Evolutionary conservation across 2,888 invertebrate species (phyloP), one percentile per base, ranked within the genome.

Genomic region (Limnephilus lunatus): DNA sequence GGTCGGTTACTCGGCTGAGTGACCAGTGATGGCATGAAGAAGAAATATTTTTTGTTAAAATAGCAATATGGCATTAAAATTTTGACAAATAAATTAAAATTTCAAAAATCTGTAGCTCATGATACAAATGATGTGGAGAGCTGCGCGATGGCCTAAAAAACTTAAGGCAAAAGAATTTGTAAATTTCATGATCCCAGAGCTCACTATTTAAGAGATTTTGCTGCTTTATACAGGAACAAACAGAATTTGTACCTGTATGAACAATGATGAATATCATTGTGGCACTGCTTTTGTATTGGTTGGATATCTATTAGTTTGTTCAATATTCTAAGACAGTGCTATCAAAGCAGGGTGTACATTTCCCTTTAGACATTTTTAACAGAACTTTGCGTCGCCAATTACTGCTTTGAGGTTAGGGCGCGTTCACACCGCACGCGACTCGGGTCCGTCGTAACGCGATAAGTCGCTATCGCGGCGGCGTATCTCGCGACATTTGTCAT

Each of bases 401-500:
- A 83, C 35, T 83, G 32, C 83, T 48, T n/a, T 25, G 30, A 31
- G 31, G 39, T 89, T 39, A 81, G 81, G 89, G 83, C 83, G 90
- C 53, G 31, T 32, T 48, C 90, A 83, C 90, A 90, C 48, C 53
- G 82, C 90, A 90, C 90, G 90, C 90, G 90, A 90, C 92, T 44
- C 91, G 92, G 53, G 81, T 81, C 88, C 32, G 85, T 88, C 92
- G 88, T 92, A 92, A 87, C 89, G 81, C 81, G 93, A 93, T 91
- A 93, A 92, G 93, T 68, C 91, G 39, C 11, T 93, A 93, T 93
- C 93, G 81, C 83, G 32, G 80, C 81, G 81, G 80, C 68, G 14
- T 83, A 93, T 93, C 93, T 80, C 85, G 48, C 44, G 81, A 92
- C 93, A 91, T 93, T 93, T 92, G 93, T 93, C 93, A 93, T 93